Evolutionary conservation across 2,888 invertebrate genomes (phyloP), one percentile per base, ranked within the genome.

Genomic region (Pimpla rufipes): DNA sequence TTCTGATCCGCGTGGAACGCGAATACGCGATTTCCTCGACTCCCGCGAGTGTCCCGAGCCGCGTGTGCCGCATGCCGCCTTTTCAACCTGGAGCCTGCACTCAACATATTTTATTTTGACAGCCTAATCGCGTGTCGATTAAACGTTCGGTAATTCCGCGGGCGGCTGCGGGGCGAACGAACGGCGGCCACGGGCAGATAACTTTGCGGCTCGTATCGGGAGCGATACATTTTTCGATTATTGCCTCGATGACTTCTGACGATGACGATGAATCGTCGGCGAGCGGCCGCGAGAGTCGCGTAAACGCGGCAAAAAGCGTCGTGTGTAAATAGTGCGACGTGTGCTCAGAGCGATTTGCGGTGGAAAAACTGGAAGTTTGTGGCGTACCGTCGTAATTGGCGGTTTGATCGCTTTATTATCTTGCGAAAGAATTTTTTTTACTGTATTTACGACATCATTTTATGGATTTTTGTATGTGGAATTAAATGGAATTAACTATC

Each of bases 101-200:
- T 42, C 23, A 35, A 57, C 8, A 76, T 83, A 83, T 79, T 83
- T 83, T 71, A 83, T 70, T 64, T 83, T 76, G 83, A 79, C 79
- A 79, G 79, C 35, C 74, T 83, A 79, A 83, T 83, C 70, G 75
- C 57, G 35, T 47, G 42, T 21, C 66, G 71, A 83, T 83, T 71
- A 83, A n/a, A 79, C 50, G 71, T 67, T 50, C 21, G n/a, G 71
- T 71, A 71, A 66, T 70, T 57, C 59, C 55, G n/a, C 71, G 35
- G 42, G 64, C 42, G 47, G 55, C 10, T 75, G 71, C 29, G 2
- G 5, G 2, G 5, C 29, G 29, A 83, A 67, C 57, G 71, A 71
- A 37, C 37, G 62, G 64, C 67, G 67, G 66, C n/a, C n/a, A n/a
- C n/a, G 70, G 59, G 21, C 40, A 2, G 64, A 83, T 66, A 57